Conservation (phyloP, 2,888 invertebrate genomes). For the Tortrix viridana region DNA sequence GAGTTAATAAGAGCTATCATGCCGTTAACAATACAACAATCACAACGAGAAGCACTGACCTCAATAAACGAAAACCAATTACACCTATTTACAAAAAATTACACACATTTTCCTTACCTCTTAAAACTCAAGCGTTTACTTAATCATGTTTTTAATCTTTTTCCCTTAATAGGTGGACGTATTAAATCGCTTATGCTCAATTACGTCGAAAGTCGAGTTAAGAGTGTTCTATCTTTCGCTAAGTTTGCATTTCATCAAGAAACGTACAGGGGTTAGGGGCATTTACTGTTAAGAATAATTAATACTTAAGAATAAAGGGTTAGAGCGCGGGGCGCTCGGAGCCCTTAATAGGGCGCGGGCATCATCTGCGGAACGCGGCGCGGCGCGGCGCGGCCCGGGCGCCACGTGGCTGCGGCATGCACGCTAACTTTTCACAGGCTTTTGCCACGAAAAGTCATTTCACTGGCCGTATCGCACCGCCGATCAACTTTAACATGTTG, state of each 20-base stretch:
- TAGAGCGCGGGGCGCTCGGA: slow-evolving; percentile 1
- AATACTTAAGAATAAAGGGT: too few relatives aligned
- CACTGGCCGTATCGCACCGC: slow-evolving; percentile 38
- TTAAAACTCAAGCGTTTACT: too few relatives aligned
- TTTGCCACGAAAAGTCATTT: slow-evolving; percentile 41
- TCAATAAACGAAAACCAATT: too few relatives aligned
- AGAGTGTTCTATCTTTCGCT: neutral
- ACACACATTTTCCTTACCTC: too few relatives aligned
- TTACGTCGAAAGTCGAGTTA: too few relatives aligned
- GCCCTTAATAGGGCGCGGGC: slow-evolving; percentile 18
- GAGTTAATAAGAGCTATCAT: too few relatives aligned
- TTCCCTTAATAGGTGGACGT: too few relatives aligned
- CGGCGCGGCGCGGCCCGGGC: slow-evolving; percentile 6
- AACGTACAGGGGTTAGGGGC: neutral
- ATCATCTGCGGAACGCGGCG: slow-evolving; percentile 21
- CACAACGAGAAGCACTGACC: too few relatives aligned
- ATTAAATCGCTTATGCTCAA: too few relatives aligned
- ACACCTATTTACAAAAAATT: too few relatives aligned
- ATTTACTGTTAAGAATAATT: slow-evolving; percentile 9
- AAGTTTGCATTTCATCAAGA: neutral
- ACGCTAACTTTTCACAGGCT: slow-evolving; percentile 34
- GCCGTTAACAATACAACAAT: too few relatives aligned
- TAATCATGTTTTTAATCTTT: too few relatives aligned
- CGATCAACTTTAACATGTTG: slow-evolving; percentile 42
- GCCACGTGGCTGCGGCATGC: slow-evolving; percentile 33